Evolutionary conservation across 2,113 vertebrate species (phyloP), one percentile per base, ranked within the genome.

Genomic region (Paramisgurnus dabryanus): DNA sequence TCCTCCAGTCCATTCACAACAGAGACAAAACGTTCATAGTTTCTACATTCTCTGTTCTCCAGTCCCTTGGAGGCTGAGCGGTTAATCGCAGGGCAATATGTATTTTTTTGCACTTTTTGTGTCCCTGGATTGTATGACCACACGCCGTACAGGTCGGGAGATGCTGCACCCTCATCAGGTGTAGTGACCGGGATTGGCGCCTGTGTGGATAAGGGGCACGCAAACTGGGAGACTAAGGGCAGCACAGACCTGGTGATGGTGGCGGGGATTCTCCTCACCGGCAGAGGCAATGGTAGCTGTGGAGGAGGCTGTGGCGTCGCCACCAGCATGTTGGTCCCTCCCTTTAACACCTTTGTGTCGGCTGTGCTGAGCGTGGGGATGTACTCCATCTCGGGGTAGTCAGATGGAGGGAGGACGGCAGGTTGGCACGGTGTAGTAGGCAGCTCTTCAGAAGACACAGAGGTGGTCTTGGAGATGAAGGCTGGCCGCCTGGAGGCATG

Each of bases 361-460:
- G 60, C 81, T 7, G 7, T 82, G 57, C 67, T 82, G 4, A 2
- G 34, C 34, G 15, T 64, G 34, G 12, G 63, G 3, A 39, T 27
- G 6, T 64, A 64, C 12, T 13, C 63, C 0, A 66, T 64, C 57
- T 40, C 15, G 67, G 67, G 3, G 39, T 78, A 78, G 66, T 78
- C 67, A 9, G 67, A 49, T 78, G 13, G 67, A 78, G 74, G 66
- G 80, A 78, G 74, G 12, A 71, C 73, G 5, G 66, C 34, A 17
- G 67, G 67, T 40, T 72, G 67, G 39, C 15, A 47, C 27, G 74
- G 66, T 43, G 80, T 66, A 15, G 66, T 27, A 55, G 74, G 74
- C 10, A 71, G 74, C 22, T 78, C 80, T 64, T 45, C 55, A n/a
- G 80, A 69, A 50, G 75, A 78, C 58, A 82, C 57, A 11, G 61